phyloP scores from a whole-genome alignment of 1,140 invertebrate genomes.

The Aphis gossypii region DNA sequence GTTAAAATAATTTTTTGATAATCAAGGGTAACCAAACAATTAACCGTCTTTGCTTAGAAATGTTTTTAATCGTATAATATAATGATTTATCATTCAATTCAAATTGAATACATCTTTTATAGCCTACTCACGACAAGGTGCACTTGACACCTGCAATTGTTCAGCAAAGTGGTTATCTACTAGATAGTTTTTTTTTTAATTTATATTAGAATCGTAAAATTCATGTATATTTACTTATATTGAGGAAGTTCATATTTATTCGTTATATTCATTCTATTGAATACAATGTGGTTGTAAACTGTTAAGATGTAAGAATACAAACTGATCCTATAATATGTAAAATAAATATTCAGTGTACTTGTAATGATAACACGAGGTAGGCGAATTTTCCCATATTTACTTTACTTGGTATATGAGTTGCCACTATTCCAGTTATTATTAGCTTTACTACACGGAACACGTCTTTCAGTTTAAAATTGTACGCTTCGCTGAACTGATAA shows the following conservation, averaged over 20 bases:
- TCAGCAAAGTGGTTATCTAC: too few species aligned
- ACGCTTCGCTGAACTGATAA: neutral
- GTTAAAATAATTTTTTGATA: neutral
- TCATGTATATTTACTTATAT: neutral
- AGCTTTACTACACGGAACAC: neutral
- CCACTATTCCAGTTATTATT: neutral
- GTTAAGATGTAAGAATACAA: neutral
- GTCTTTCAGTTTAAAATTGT: neutral
- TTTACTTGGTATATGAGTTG: neutral
- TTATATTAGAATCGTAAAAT: neutral
- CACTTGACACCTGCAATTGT: neutral
- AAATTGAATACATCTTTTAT: neutral
- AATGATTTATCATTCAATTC: neutral
- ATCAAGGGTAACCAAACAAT: neutral
- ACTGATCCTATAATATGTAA: slow-evolving; percentile 23
- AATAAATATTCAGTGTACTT: slow-evolving; percentile 20
- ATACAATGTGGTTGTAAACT: neutral
- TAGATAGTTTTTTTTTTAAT: too few species aligned
- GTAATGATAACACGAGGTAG: neutral
- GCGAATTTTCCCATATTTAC: neutral
- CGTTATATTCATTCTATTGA: neutral
- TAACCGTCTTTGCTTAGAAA: neutral
- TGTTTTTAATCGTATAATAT: neutral
- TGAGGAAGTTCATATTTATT: neutral
- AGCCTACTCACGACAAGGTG: neutral